Base-by-base conservation (phyloP, 2,797 vertebrate genomes). In the Cossypha niveicapilla region DNA sequence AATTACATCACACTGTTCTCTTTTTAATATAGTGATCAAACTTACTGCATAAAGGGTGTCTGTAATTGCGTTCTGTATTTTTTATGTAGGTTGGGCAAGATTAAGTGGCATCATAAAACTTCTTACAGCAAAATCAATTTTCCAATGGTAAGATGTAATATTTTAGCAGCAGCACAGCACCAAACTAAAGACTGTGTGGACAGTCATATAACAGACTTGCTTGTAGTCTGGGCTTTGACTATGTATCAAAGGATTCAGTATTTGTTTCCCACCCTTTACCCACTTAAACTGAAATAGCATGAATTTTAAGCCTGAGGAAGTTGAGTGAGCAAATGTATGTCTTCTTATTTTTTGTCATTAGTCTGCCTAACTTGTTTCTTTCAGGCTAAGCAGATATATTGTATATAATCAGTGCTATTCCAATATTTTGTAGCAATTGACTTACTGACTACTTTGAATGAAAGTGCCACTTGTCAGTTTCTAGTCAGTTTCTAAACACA, bases 91-190 rank as follows among this genome's bases (percentile, higher is more conserved):
- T 94, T 96, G 91, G 81, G 87, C 95, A 95, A 96, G 94, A 97
- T 97, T 96, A 96, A 97, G 78, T 92, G 74, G 90, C 86, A 91
- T 96, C 42, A 23, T 92, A 94, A 97, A 95, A 95, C 73, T 96
- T 96, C 92, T 96, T 96, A 93, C 60, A 96, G 92, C 91, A 96
- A 95, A 96, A 97, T 97, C 93, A 95, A 94, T 97, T 97, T 97
- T 91, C 86, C 86, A 82, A 9, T 96, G 94, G 96, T 94, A 96
- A 95, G 95, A 96, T 32, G 39, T 92, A 96, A 92, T 97, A 94
- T 95, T 97, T 97, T 95, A 89, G 83, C 74, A 94, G 85, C 72
- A 85, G 87, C 75, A 85, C 2, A 44, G 76, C 92, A 88, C 89
- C 95, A 57, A 88, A 93, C 34, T 79, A 74, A 91, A 94, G 95